These are phyloP conservation scores for Ptychochromis oligacanthus DNA, from an alignment of 2,113 vertebrate species.

Conservation along the genomic window DNA sequence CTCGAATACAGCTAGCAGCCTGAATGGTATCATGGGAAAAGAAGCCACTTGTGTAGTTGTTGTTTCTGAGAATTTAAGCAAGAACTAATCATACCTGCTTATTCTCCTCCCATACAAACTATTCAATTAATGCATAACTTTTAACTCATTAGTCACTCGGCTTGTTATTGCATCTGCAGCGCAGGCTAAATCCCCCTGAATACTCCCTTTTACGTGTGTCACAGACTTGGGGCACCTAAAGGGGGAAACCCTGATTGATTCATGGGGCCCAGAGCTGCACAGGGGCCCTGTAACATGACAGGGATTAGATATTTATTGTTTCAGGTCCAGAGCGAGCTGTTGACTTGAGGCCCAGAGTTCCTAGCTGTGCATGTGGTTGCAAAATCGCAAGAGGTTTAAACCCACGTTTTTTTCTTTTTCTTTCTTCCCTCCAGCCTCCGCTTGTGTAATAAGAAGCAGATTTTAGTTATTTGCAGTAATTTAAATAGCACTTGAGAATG, in stretches of 20 bases:
- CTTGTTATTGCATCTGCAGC: slow-evolving; percentile 36
- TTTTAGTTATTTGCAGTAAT: neutral
- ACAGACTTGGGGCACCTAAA: neutral
- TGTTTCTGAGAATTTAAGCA: neutral
- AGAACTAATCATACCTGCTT: neutral
- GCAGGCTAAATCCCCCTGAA: slow-evolving; percentile 40
- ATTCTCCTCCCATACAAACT: neutral
- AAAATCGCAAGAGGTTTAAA: neutral
- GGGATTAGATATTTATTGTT: slow-evolving; percentile 66
- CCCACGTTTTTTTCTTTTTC: neutral
- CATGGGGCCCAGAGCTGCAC: slow-evolving; percentile 23
- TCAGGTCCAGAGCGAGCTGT: slow-evolving; percentile 34
- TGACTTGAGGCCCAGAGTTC: slow-evolving; percentile 29
- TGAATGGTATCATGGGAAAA: slow-evolving; percentile 30
- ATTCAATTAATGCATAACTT: neutral
- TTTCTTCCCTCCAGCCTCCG: neutral
- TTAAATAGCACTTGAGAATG: neutral
- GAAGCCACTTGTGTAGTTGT: neutral
- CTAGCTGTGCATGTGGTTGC: slow-evolving; percentile 8
- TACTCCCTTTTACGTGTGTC: slow-evolving; percentile 31
- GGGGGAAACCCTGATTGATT: slow-evolving; percentile 45
- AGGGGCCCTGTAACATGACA: slow-evolving; percentile 53
- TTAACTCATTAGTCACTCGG: slow-evolving; percentile 2
- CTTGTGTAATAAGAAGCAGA: neutral
- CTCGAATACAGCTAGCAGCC: neutral